Base-by-base conservation (phyloP, 1,140 invertebrate species). In the Lasioglossum baleicum region DNA sequence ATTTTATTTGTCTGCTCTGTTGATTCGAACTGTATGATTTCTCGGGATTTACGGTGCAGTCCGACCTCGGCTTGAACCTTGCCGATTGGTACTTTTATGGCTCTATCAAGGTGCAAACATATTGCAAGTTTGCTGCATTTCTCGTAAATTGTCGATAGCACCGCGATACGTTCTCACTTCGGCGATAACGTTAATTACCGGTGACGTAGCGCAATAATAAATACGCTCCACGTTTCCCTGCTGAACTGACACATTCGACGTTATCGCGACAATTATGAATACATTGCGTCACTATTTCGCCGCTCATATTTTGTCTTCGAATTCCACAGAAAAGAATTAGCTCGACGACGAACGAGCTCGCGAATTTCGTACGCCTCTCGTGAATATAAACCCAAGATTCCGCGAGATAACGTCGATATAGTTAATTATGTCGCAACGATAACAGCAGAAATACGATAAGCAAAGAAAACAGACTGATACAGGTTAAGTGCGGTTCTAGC, bases 341-440 rank as follows among this genome's bases (percentile, higher is more conserved):
- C n/a, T 13, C 15, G 40, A 13, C 15, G 20, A 11, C 22, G 42
- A 44, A 22, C 17, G 20, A 1, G 20, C 0, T 7, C n/a, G 48
- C 63, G 35, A n/a, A 51, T 65, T 58, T 44, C 3, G 35, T 15
- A 15, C 20, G 42, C 4, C 69, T 42, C 64, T 31, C 42, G 22
- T 13, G 44, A 65, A 56, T 0, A 22, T 35, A 56, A 67, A 68
- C 15, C 13, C 51, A 22, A 13, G 70, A 83, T 68, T 48, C 2
- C 3, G n/a, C 17, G 17, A 3, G 66, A 84, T 80, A 83, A 64
- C 66, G 44, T 44, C 26, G 65, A 83, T 80, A 80, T 22, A 40
- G 26, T 65, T 74, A 73, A 71, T 83, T 80, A 53, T 15, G 61
- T 48, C 51, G 61, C 40, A 63, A 58, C 13, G 83, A 84, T 88